These are phyloP conservation scores for Prorops nasuta DNA, from an alignment of 1,140 invertebrate genomes.

Conservation along the genomic window DNA sequence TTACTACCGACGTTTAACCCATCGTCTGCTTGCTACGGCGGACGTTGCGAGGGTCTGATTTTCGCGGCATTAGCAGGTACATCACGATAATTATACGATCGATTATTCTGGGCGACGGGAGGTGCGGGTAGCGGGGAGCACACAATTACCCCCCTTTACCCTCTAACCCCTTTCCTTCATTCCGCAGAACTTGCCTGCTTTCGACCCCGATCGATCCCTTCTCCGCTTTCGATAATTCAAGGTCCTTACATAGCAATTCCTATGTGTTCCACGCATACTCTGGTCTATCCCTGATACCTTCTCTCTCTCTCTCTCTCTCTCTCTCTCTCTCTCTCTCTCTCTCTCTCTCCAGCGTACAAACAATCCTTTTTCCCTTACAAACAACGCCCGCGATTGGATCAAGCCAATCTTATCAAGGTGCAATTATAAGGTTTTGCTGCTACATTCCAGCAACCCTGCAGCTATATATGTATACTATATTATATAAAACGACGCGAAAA, in stretches of 20 bases:
- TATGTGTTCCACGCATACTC: no score
- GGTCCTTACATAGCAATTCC: conserved; percentile 20
- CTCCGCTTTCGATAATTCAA: conserved; percentile 37
- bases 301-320: not conserved
- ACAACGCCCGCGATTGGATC: no score
- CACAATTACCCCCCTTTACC: conserved; percentile 28
- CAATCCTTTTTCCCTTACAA: no score
- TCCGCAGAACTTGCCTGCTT: conserved; percentile 23
- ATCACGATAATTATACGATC: conserved; percentile 49
- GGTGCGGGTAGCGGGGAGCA: conserved; percentile 5
- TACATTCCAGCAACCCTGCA: no score
- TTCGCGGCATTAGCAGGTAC: conserved; percentile 46
- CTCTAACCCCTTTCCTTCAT: not conserved
- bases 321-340: not conserved
- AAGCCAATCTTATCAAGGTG: no score
- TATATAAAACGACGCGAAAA: no score
- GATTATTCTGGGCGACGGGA: conserved; percentile 39
- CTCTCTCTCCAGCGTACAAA: no score
- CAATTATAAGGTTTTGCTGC: no score
- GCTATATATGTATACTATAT: no score
- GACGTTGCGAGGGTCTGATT: conserved; percentile 42
- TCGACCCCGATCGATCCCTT: conserved; percentile 31
- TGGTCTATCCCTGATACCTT: no score
- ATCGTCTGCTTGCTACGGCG: conserved; percentile 37
- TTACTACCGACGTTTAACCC: conserved; percentile 45